Evolutionary conservation across 1,140 invertebrate species (phyloP).

Genomic region (Aphelenchoides besseyi): DNA sequence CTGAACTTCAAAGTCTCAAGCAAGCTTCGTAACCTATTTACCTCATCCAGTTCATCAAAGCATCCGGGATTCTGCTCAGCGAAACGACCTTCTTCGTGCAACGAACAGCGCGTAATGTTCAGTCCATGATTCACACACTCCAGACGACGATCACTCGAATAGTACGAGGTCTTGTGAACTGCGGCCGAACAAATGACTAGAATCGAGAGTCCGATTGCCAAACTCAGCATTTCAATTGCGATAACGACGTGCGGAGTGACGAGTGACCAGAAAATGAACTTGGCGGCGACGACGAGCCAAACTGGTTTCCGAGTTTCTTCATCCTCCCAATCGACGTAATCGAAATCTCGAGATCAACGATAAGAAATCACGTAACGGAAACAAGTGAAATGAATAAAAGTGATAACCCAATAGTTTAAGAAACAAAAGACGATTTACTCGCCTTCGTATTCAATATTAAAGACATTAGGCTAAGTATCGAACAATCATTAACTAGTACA

Average conservation of each 20-base stretch:
- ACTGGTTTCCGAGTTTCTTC: neutral
- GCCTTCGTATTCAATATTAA: too few species aligned
- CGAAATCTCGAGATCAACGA: too few species aligned
- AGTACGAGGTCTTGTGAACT: conserved; percentile 17
- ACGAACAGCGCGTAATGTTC: conserved; percentile 44
- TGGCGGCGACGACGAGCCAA: neutral
- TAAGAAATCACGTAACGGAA: too few species aligned
- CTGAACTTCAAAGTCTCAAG: conserved; percentile 24
- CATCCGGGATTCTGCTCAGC: conserved; percentile 50
- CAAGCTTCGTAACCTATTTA: neutral
- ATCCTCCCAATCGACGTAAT: neutral
- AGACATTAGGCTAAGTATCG: too few species aligned
- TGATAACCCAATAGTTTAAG: too few species aligned
- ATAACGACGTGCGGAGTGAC: neutral
- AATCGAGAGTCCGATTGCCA: neutral
- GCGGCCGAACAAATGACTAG: too few species aligned
- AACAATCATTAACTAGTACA: too few species aligned
- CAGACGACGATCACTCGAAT: conserved; percentile 27
- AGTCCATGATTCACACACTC: conserved; percentile 48
- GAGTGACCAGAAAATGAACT: neutral
- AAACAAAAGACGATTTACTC: too few species aligned
- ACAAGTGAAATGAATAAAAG: too few species aligned
- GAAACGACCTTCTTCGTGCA: conserved; percentile 41
- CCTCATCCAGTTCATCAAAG: conserved; percentile 49
- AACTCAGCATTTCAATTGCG: neutral